Evolutionary conservation across 2,888 invertebrate species (phyloP).

Genomic region (Torymus tubicola): DNA sequence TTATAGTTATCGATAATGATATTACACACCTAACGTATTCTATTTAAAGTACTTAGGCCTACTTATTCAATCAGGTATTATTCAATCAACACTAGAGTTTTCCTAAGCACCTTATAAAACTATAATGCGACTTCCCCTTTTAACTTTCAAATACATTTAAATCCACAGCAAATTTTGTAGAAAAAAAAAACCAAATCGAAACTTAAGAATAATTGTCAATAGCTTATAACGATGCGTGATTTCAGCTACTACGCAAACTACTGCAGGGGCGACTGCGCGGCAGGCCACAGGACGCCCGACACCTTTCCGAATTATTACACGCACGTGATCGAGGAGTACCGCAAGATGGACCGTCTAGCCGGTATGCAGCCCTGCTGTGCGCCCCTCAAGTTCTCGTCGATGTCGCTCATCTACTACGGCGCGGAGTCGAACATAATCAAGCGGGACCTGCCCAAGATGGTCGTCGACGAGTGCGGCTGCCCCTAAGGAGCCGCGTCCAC

Average conservation of each 20-base stretch:
- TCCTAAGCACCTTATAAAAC: too few relatives aligned
- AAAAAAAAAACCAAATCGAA: not conserved
- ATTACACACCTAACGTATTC: too few relatives aligned
- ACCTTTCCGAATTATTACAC: slow-evolving; percentile 92
- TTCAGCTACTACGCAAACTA: slow-evolving; percentile 91
- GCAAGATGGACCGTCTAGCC: slow-evolving; percentile 84
- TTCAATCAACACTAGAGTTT: too few relatives aligned
- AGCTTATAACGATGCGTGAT: slow-evolving; percentile 2
- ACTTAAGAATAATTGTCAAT: too few relatives aligned
- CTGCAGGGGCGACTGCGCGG: slow-evolving; percentile 92
- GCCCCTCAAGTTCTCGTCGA: slow-evolving; percentile 93
- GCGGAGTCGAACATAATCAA: slow-evolving; percentile 94
- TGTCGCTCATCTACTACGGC: slow-evolving; percentile 95
- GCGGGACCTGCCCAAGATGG: slow-evolving; percentile 96
- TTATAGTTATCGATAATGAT: too few relatives aligned
- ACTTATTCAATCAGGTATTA: too few relatives aligned
- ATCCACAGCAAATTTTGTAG: too few relatives aligned
- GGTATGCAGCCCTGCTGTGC: slow-evolving; percentile 95
- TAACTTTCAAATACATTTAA: too few relatives aligned
- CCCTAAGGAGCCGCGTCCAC: slow-evolving; percentile 78
- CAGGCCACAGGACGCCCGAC: slow-evolving; percentile 86
- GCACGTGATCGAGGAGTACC: slow-evolving; percentile 93
- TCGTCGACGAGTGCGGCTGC: slow-evolving; percentile 96
- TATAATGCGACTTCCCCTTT: too few relatives aligned
- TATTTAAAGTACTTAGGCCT: too few relatives aligned